Conservation (phyloP, 2,797 vertebrate species). For the Stomatorhinus walkeri region DNA sequence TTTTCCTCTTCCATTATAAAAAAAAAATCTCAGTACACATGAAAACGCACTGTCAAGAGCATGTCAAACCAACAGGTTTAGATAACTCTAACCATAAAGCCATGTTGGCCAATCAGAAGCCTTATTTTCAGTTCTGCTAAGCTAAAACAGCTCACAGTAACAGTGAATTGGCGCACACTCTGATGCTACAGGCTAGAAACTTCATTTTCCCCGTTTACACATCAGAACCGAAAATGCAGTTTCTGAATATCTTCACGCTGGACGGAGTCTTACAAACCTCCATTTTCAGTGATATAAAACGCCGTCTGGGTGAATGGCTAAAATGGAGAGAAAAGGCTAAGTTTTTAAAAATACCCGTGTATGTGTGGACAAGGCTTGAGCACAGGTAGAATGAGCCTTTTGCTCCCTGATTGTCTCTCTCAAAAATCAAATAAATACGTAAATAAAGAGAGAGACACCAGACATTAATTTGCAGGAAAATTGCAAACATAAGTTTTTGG, state of each 20-base stretch:
- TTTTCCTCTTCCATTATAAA: background rate
- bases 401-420: conserved; percentile 29
- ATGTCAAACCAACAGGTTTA: background rate
- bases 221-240: background rate
- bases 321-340: background rate
- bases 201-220: background rate
- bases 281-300: background rate
- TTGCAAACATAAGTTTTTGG: background rate
- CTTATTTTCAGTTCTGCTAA: background rate
- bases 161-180: background rate
- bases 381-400: conserved; percentile 33
- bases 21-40: background rate
- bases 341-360: background rate
- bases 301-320: background rate
- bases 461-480: background rate
- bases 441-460: background rate
- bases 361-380: conserved; percentile 21
- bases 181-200: background rate
- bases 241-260: background rate
- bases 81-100: too few relatives aligned
- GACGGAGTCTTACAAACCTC: background rate
- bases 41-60: background rate
- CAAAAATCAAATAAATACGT: conserved; percentile 15
- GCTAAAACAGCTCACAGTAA: background rate
- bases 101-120: background rate